phyloP scores from a whole-genome alignment of 35 echinoderm and acorn worm species.

The Lytechinus pictus region DNA sequence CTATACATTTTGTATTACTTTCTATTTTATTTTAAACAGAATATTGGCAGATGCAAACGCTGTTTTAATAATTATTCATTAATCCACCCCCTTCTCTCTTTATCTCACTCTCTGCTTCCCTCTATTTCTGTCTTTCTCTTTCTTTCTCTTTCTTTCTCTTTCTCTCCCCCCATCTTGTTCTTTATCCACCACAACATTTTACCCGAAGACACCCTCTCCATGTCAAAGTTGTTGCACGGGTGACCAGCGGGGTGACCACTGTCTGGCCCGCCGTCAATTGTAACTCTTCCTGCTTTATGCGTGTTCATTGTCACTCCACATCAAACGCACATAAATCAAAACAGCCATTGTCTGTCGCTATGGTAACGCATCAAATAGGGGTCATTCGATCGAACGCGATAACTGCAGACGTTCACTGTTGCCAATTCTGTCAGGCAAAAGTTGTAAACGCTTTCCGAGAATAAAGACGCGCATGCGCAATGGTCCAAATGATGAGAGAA shows the following conservation, averaged over 20 bases:
- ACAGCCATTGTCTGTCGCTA: slow-evolving; percentile 21
- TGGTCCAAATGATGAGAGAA: background rate
- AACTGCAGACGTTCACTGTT: background rate
- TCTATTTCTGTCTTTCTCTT: background rate
- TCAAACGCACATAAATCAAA: slow-evolving; percentile 19
- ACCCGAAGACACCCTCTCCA: background rate
- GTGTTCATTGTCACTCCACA: slow-evolving; percentile 19
- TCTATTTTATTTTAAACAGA: no score
- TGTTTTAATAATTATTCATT: no score
- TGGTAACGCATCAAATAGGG: slow-evolving; percentile 2
- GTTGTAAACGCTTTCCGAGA: background rate
- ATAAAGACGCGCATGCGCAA: background rate
- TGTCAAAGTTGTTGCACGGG: background rate
- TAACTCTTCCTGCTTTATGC: background rate
- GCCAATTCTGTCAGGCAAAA: background rate
- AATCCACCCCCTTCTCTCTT: background rate
- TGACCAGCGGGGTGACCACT: background rate
- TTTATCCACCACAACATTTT: background rate
- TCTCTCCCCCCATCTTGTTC: background rate
- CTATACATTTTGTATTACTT: no score
- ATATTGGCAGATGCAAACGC: no score
- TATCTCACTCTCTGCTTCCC: background rate
- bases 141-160: background rate
- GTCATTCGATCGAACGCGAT: background rate
- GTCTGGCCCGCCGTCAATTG: background rate